Base-by-base conservation (phyloP, 1,140 invertebrate genomes). In the Yoshiicerus persimilis region DNA sequence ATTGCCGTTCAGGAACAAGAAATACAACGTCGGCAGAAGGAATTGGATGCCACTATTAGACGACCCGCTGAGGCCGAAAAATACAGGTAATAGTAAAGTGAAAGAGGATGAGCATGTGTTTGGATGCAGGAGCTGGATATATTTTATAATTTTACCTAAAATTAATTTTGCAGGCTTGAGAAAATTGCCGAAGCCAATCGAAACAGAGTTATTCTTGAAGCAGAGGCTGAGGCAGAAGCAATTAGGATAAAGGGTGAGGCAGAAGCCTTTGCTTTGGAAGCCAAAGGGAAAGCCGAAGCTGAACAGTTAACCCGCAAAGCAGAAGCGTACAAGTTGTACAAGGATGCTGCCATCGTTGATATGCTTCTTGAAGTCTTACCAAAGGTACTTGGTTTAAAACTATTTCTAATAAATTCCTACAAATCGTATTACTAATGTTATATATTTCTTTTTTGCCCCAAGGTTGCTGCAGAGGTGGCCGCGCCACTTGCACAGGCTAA, bases 241-340 rank as follows among this genome's bases (percentile, higher is more conserved):
- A 94, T 98, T 27, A 94, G 94, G 92, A 94, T 96, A 86, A 94
- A 95, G 86, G 96, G 96, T 11, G 97, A 98, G 92, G 98, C 98
- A 10, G 89, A 89, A 75, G 98, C 98, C 0, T 98, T 95, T 92
- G 97, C 98, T 27, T 97, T 99, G 91, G 95, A 97, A 91, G 97
- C 97, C 2, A 98, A 98, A 92, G 98, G 98, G 0, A 97, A 96
- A 91, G 98, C 98, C 11, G 98, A 99, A 92, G 97, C 98, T 6
- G 97, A 98, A 93, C 97, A 98, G 93, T 98, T 99, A 96, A 95
- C 96, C 0, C 97, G 97, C 93, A 99, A 99, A 92, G 98, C 98
- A 11, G 97, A 98, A 91, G 98, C 98, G 30, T 99, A 96, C 95
- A 97, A 96, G 92, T 97, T 99, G 92, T 99, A 99, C 92, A 97